Evolutionary conservation across 1,140 invertebrate species (phyloP).

Genomic region (Zaprionus ghesquierei): DNA sequence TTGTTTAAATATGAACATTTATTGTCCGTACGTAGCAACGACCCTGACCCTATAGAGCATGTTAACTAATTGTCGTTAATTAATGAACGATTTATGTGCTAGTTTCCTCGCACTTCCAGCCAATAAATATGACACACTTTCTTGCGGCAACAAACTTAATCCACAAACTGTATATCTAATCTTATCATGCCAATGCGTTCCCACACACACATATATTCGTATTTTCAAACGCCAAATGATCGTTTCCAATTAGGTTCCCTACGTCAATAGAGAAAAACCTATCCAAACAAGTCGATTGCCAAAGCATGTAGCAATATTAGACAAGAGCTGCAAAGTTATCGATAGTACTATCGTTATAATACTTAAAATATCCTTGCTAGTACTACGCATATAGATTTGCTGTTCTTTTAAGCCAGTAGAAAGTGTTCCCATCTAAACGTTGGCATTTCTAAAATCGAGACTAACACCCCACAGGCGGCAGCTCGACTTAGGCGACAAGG

Average conservation of each 20-base stretch:
- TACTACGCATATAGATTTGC: background rate
- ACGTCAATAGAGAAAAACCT: constrained; percentile 21
- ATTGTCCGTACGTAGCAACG: background rate
- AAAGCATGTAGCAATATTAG: background rate
- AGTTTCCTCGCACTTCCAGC: background rate
- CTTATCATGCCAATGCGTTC: constrained; percentile 40
- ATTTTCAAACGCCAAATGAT: constrained; percentile 35
- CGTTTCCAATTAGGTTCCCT: constrained; percentile 65
- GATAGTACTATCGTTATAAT: background rate
- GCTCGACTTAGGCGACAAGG: constrained; percentile 73
- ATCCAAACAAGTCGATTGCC: constrained; percentile 1
- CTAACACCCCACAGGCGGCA: constrained; percentile 74
- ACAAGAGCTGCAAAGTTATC: background rate
- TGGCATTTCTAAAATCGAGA: constrained; percentile 57
- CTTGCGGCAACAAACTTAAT: constrained; percentile 31
- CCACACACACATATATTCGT: constrained; percentile 1
- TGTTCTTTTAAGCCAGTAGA: constrained; percentile 8
- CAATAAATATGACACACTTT: constrained; percentile 4
- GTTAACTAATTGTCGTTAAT: constrained; percentile 25
- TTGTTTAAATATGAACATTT: background rate
- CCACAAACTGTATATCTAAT: constrained; percentile 40
- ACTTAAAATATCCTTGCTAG: background rate
- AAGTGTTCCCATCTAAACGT: constrained; percentile 42
- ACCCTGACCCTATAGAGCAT: constrained; percentile 20
- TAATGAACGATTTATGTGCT: constrained; percentile 28